A percentile compares a stretch with the other conserved stretches of the same genome.
Evolutionary conservation across 2,113 vertebrate species (phyloP).

Genomic region (Bos indicus): DNA sequence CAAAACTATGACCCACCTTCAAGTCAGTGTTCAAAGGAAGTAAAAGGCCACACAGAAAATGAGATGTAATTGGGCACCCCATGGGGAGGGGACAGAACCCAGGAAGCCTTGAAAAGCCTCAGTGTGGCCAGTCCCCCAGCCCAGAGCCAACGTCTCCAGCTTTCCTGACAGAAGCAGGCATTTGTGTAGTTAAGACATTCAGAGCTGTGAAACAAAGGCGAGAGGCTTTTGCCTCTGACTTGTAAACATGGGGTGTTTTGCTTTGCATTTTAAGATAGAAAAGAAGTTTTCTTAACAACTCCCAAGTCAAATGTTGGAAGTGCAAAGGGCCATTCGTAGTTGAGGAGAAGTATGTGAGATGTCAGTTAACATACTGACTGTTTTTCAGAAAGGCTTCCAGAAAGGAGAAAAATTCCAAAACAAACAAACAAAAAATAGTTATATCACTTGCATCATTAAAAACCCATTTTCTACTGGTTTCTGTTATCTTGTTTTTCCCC

Average conservation of each 20-base stretch:
- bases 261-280: neutral
- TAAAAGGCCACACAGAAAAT: conserved; percentile 12
- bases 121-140: neutral
- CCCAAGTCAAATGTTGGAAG: neutral
- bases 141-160: neutral
- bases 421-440: neutral
- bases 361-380: neutral
- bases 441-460: neutral
- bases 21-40: conserved; percentile 1
- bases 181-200: neutral
- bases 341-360: neutral
- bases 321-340: neutral
- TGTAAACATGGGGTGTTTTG: neutral
- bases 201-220: neutral
- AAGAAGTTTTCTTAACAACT: neutral
- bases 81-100: neutral
- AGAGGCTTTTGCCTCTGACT: neutral
- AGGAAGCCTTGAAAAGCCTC: neutral
- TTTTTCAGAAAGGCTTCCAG: neutral
- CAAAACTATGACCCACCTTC: neutral
- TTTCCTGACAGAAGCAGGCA: neutral
- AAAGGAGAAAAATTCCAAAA: neutral
- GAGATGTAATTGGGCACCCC: conserved; percentile 21
- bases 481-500: neutral
- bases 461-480: neutral